Base-by-base conservation (phyloP, 2,797 vertebrate species). In the Melanotaenia trifasciata region DNA sequence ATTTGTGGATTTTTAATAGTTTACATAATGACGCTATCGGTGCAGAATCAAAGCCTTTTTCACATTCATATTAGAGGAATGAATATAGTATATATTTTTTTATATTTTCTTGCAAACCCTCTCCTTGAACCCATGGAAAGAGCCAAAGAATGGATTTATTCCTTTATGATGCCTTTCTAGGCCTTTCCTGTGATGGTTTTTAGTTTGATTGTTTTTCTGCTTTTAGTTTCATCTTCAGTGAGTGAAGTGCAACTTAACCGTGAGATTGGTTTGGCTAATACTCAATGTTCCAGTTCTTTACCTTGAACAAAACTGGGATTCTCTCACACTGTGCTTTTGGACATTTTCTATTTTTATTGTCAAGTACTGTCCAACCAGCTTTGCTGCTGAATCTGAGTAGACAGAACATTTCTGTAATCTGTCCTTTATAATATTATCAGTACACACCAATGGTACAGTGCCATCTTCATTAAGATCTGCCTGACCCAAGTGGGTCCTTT, bases 201-300 rank as follows among this genome's bases (percentile, higher is more conserved):
- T 20, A 45, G 16, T 45, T 43, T 43, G 40, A 36, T 38, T 38
- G 36, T 38, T 11, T 45, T 45, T 45, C 16, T 18, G 16, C 43
- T 45, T 20, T 58, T 33, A 20, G 18, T 58, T 58, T 38, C 14
- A 22, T 36, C 18, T 14, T 13, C 35, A 35, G 20, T 12, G 14
- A 40, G 11, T 24, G n/a, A 60, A 7, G 24, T 24, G 35, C 35
- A 38, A 22, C 58, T 60, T 40, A 36, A 60, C 38, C 35, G 35
- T 60, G 13, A 14, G 13, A 60, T 26, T 60, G 58, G 24, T 36
- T 38, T 6, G n/a, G 57, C 18, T 11, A 36, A 35, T 33, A 32
- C 18, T 33, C 16, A 58, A 38, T 36, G 58, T n/a, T 59, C n/a
- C n/a, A 22, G n/a, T 60, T 40, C 35, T 60, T 38, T 60, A 60